Conservation (phyloP, 2,113 vertebrate species). For the Varanus salvator region DNA sequence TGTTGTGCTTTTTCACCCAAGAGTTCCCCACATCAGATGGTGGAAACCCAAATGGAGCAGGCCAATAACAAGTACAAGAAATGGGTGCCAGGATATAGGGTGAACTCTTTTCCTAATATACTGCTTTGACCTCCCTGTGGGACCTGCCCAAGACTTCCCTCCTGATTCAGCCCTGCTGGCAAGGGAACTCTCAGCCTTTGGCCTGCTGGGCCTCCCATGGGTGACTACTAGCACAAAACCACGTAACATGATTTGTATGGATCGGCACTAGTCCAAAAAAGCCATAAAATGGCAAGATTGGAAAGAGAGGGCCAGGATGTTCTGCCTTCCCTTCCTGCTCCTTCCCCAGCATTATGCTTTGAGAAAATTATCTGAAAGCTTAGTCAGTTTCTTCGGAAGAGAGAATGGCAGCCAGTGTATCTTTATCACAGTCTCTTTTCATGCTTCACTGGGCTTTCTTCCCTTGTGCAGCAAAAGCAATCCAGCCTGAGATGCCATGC, state of each 20-base stretch:
- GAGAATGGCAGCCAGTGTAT: slow-evolving; percentile 64
- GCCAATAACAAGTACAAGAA: too few relatives aligned
- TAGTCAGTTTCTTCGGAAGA: slow-evolving; percentile 48
- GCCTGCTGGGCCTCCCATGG: not conserved
- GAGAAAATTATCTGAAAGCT: slow-evolving; percentile 54
- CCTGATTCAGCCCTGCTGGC: too few relatives aligned
- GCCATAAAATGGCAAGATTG: slow-evolving; percentile 44
- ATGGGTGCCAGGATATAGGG: not conserved
- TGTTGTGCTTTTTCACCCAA: too few relatives aligned
- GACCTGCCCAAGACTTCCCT: not conserved
- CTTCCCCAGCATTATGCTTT: slow-evolving; percentile 28
- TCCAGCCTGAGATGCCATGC: slow-evolving; percentile 60
- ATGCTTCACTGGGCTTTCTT: slow-evolving; percentile 63
- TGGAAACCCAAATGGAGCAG: too few relatives aligned
- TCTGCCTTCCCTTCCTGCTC: not conserved
- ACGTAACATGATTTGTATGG: not conserved
- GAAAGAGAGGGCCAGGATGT: not conserved
- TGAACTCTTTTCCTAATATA: not conserved
- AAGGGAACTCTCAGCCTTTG: not conserved
- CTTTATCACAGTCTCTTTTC: slow-evolving; percentile 71
- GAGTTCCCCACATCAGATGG: too few relatives aligned
- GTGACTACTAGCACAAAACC: not conserved
- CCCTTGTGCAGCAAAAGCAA: slow-evolving; percentile 23
- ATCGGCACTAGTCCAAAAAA: slow-evolving; percentile 35
- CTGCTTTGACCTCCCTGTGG: not conserved